Conservation (phyloP, 2,888 invertebrate species). For the Leucoptera coffeella region DNA sequence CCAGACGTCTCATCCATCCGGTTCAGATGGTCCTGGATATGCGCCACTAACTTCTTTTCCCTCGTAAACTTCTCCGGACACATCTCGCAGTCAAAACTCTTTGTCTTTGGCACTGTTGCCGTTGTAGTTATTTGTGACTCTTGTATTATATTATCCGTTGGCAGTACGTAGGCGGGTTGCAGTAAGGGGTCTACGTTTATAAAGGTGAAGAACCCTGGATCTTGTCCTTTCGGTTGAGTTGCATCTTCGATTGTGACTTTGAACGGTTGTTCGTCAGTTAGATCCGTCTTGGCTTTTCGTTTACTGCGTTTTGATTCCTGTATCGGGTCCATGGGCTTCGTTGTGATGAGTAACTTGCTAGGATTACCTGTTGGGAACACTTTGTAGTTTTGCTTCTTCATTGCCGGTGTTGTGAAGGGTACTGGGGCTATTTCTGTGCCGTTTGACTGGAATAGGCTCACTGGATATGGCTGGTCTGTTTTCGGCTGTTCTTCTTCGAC, state of each 20-base stretch:
- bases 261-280: slow-evolving; percentile 14
- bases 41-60: slow-evolving; percentile 33
- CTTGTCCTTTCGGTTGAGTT: slow-evolving; percentile 17
- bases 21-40: slow-evolving; percentile 35
- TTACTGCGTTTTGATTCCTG: slow-evolving; percentile 12
- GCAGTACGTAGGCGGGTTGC: slow-evolving; percentile 35
- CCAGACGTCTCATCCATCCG: slow-evolving; percentile 33
- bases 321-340: slow-evolving; percentile 17
- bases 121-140: slow-evolving; percentile 42
- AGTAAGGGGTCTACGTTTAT: slow-evolving; percentile 38
- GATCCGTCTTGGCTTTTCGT: slow-evolving; percentile 11
- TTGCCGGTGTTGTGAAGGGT: slow-evolving; percentile 24
- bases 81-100: slow-evolving; percentile 29
- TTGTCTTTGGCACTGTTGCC: slow-evolving; percentile 9
- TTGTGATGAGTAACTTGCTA: slow-evolving; percentile 37
- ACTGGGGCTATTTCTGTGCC: slow-evolving; percentile 8
- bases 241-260: slow-evolving; percentile 20
- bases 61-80: slow-evolving; percentile 28
- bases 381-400: slow-evolving; percentile 39
- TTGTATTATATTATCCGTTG: slow-evolving; percentile 35
- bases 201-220: slow-evolving; percentile 31
- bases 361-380: slow-evolving; percentile 39
- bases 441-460: slow-evolving; percentile 32
- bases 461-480: slow-evolving; percentile 27
- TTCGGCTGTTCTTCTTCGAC: slow-evolving; percentile 9